Percentiles rank a stretch among this genome's conserved stretches.
Conservation (phyloP, 2,797 vertebrate species). For the Oreochromis mossambicus region DNA sequence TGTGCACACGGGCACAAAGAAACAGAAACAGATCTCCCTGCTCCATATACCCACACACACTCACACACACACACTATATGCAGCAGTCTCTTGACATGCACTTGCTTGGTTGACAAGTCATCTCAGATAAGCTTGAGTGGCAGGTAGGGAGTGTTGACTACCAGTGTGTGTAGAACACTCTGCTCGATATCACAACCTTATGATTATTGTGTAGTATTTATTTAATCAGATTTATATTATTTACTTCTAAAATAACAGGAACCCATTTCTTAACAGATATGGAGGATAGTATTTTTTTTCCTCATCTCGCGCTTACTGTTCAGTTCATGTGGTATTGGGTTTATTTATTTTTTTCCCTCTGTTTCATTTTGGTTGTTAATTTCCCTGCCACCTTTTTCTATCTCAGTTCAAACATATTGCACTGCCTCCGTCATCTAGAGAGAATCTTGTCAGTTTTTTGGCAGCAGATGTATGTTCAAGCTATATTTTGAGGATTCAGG, state of each 20-base stretch:
- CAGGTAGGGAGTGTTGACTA: constrained; percentile 74
- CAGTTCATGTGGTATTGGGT: neutral
- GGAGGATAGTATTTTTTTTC: neutral
- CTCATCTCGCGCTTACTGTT: neutral
- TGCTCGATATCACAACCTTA: constrained; percentile 36
- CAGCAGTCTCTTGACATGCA: constrained; percentile 59
- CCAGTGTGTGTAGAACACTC: constrained; percentile 53
- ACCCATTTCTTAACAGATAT: constrained; percentile 6
- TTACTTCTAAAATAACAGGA: constrained; percentile 35
- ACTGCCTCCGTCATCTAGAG: constrained; percentile 47
- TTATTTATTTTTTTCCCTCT: neutral
- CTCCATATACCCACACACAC: neutral
- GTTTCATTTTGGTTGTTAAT: constrained; percentile 63
- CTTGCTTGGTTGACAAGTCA: constrained; percentile 74
- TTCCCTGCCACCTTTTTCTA: constrained; percentile 64
- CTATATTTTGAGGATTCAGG: constrained; percentile 68
- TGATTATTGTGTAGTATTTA: constrained; percentile 53
- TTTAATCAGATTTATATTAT: constrained; percentile 52
- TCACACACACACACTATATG: constrained; percentile 1
- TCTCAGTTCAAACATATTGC: constrained; percentile 68
- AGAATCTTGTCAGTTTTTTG: constrained; percentile 65
- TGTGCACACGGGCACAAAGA: constrained; percentile 15
- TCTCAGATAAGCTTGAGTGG: constrained; percentile 79
- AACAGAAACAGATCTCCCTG: constrained; percentile 42
- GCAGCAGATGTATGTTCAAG: constrained; percentile 58